phyloP scores from a whole-genome alignment of 2,113 vertebrate genomes.

The Rattus rattus region DNA sequence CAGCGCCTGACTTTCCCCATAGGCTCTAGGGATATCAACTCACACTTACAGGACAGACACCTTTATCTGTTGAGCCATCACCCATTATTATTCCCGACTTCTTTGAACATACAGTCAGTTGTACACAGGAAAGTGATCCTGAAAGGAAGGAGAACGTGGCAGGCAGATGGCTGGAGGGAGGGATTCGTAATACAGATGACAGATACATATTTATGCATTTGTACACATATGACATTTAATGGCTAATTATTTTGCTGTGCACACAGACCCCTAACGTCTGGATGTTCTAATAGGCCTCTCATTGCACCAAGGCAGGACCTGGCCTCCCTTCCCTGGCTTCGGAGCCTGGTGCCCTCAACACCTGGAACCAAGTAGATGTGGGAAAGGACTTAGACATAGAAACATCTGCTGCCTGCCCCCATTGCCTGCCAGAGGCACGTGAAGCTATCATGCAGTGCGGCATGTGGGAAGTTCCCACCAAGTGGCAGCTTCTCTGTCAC shows the following conservation, averaged over 20 bases:
- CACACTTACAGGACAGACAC: background rate
- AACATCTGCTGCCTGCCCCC: background rate
- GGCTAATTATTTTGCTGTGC: no score
- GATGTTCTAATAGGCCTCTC: fast-evolving
- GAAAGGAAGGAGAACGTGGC: background rate
- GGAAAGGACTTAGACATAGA: background rate
- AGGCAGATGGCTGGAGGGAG: no score
- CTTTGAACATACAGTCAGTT: background rate
- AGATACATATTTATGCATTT: background rate
- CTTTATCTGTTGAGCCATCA: no score
- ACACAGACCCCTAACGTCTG: background rate
- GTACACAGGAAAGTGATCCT: background rate
- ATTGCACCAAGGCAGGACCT: background rate
- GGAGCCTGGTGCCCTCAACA: background rate
- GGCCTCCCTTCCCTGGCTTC: no score
- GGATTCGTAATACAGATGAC: background rate
- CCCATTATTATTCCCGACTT: background rate
- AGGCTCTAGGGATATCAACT: background rate
- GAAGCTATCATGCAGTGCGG: fast-evolving
- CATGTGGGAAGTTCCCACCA: fast-evolving
- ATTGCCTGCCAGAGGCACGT: fast-evolving
- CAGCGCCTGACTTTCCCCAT: background rate
- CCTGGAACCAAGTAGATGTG: background rate
- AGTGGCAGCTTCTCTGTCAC: no score
- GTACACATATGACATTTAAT: background rate